Evolutionary conservation across 2,113 vertebrate genomes (phyloP).

Genomic region (Emydocephalus ijimae): DNA sequence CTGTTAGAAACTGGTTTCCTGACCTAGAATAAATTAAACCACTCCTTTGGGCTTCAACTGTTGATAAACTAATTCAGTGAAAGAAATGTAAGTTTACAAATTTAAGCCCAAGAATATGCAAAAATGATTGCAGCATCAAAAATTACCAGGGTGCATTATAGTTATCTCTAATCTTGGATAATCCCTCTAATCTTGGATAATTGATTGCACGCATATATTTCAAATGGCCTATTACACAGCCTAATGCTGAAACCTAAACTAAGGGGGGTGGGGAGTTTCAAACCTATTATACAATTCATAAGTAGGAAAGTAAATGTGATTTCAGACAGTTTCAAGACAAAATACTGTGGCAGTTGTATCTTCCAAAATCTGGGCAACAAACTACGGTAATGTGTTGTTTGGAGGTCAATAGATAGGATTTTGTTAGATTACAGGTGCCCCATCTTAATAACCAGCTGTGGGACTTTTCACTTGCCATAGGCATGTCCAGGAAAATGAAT

Average conservation of each 20-base stretch:
- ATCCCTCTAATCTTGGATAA: neutral
- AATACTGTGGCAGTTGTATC: neutral
- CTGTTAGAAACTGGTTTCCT: neutral
- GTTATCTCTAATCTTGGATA: neutral
- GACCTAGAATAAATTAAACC: slow-evolving; percentile 6
- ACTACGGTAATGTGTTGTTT: neutral
- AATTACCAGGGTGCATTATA: neutral
- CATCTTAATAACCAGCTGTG: neutral
- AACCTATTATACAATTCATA: neutral
- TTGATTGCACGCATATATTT: neutral
- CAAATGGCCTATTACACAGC: neutral
- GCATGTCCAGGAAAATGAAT: neutral
- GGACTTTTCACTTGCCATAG: neutral
- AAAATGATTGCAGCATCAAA: neutral
- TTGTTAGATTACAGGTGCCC: neutral
- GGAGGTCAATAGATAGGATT: neutral
- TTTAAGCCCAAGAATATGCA: neutral
- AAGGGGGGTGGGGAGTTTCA: neutral
- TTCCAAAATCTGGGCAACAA: neutral
- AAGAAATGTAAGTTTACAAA: neutral
- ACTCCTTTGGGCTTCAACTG: neutral
- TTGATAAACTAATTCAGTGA: neutral
- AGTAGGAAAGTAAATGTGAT: neutral
- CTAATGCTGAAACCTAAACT: neutral
- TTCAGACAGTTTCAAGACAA: neutral